A percentile compares a stretch with the other conserved stretches of the same genome.
phyloP scores from a whole-genome alignment of 2,113 vertebrate genomes.

The Odontophorus gujanensis region DNA sequence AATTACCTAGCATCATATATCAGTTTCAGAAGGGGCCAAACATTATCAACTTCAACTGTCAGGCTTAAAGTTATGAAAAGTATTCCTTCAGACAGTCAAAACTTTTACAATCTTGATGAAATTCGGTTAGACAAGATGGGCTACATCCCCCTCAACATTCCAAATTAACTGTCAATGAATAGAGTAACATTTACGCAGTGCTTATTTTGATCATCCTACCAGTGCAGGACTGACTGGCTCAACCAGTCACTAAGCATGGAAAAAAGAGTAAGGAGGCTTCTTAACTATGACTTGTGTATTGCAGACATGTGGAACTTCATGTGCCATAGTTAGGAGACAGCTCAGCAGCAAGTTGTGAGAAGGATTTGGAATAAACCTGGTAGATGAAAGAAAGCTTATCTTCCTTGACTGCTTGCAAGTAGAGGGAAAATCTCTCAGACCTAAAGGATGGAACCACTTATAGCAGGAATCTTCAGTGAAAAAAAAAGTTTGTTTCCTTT shows the following conservation, averaged over 20 bases:
- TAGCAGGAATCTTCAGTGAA: neutral
- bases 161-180: neutral
- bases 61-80: neutral
- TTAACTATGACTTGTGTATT: neutral
- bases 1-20: neutral
- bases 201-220: neutral
- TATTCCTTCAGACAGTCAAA: neutral
- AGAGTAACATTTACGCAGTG: neutral
- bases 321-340: neutral
- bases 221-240: neutral
- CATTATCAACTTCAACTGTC: neutral
- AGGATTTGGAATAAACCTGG: neutral
- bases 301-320: neutral
- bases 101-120: neutral
- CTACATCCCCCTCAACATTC: neutral
- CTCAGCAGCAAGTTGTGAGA: neutral
- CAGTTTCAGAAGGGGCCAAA: neutral
- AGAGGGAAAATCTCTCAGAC: neutral
- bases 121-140: neutral
- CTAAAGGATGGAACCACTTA: neutral
- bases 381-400: neutral
- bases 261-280: neutral
- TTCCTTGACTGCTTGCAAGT: neutral
- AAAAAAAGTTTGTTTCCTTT: neutral
- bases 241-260: neutral